A percentile compares a stretch with the other conserved stretches of the same genome.
Conservation (phyloP, 2,113 vertebrate genomes). For the Gallinago paraguaiae region DNA sequence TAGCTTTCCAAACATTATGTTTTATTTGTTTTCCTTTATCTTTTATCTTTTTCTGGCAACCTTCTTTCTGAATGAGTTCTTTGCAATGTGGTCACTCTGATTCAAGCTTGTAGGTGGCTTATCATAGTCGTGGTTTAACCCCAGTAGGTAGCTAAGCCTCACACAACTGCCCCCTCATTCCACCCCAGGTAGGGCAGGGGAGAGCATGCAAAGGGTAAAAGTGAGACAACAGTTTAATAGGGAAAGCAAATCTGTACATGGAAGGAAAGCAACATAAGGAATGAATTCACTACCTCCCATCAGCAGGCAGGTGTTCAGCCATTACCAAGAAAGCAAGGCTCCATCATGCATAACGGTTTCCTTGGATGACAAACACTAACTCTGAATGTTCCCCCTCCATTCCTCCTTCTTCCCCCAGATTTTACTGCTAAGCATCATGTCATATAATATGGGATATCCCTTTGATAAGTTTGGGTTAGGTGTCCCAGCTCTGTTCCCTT, state of each 20-base stretch:
- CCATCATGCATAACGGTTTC: fast-evolving
- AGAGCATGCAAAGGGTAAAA: not conserved
- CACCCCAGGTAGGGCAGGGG: not conserved
- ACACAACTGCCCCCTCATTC: not conserved
- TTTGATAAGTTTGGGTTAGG: not conserved
- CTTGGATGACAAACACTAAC: not conserved
- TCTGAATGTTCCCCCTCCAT: fast-evolving
- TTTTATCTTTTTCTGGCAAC: not conserved
- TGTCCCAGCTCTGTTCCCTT: not conserved
- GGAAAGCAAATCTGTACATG: not conserved
- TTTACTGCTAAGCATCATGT: not conserved
- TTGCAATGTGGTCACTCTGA: not conserved
- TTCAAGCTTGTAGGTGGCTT: not conserved
- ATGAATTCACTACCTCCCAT: not conserved
- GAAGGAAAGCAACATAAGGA: not conserved
- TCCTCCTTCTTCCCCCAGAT: not conserved
- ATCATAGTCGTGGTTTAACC: not conserved
- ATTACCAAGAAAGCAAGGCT: not conserved
- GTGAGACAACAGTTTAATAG: not conserved
- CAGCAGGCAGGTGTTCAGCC: not conserved
- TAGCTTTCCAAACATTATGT: not conserved
- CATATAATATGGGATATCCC: not conserved
- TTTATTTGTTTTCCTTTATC: not conserved
- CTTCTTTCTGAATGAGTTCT: not conserved
- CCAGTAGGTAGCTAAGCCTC: not conserved